These are phyloP conservation scores for Panthera uncia DNA, from an alignment of 2,113 vertebrate species.

Conservation along the genomic window DNA sequence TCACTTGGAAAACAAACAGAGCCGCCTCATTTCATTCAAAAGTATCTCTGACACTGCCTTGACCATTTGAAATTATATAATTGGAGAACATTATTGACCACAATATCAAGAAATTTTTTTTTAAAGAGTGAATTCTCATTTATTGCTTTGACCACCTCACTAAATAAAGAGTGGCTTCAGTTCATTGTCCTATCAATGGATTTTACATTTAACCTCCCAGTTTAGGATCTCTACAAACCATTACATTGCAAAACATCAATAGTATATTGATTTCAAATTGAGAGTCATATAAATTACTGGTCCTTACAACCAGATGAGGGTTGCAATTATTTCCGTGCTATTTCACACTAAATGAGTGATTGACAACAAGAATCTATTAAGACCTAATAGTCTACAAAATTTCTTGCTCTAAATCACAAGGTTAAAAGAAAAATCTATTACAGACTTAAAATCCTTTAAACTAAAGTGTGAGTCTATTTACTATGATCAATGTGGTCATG, in stretches of 20 bases:
- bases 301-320: not conserved
- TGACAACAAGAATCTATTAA: constrained; percentile 21
- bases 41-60: not conserved
- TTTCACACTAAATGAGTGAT: constrained; percentile 43
- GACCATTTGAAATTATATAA: not conserved
- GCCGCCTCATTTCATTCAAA: not conserved
- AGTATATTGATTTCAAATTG: constrained; percentile 66
- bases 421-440: constrained; percentile 32
- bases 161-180: constrained; percentile 38
- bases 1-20: constrained; percentile 8
- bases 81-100: constrained; percentile 39
- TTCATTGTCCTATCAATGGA: not conserved
- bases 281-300: constrained; percentile 45
- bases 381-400: constrained; percentile 9
- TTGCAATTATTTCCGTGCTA: constrained; percentile 52
- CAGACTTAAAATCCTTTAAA: constrained; percentile 33
- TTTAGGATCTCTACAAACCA: constrained; percentile 37
- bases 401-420: constrained; percentile 49
- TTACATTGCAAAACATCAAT: constrained; percentile 57
- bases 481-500: not conserved
- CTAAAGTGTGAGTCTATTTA: not conserved
- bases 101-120: not conserved
- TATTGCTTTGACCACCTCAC: constrained; percentile 26
- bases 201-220: constrained; percentile 51
- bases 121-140: constrained; percentile 5